Conservation (phyloP, 2,888 invertebrate species). For the Tenthredo notha region DNA sequence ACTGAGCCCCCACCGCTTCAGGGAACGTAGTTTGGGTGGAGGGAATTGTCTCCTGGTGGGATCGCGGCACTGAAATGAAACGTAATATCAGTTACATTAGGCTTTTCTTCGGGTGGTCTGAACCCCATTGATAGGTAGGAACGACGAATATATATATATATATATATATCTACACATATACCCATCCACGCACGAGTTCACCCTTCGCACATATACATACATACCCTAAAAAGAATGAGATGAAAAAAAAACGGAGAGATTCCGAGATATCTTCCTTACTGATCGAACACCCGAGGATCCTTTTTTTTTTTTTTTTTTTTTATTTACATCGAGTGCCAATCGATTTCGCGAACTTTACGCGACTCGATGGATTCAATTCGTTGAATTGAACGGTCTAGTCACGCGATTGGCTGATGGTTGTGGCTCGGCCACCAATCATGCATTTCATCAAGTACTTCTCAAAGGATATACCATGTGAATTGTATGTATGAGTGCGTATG, state of each 20-base stretch:
- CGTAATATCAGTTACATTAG: slow-evolving; percentile 54
- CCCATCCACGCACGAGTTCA: not conserved
- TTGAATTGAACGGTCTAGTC: slow-evolving; percentile 24
- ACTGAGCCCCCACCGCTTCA: slow-evolving; percentile 18
- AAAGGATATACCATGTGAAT: not conserved
- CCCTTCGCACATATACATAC: not conserved
- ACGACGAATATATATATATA: slow-evolving; percentile 8
- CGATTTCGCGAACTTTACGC: slow-evolving; percentile 42
- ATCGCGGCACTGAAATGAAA: slow-evolving; percentile 47
- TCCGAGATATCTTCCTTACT: slow-evolving; percentile 37
- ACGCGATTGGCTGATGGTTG: slow-evolving; percentile 19
- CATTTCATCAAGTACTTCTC: slow-evolving; percentile 2
- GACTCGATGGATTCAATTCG: slow-evolving; percentile 45
- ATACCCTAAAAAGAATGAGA: not conserved
- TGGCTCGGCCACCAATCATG: slow-evolving; percentile 1
- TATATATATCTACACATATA: not conserved
- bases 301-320: slow-evolving; percentile 50
- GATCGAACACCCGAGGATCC: slow-evolving; percentile 40
- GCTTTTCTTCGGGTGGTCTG: slow-evolving; percentile 48
- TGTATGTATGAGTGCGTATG: not conserved
- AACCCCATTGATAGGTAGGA: slow-evolving; percentile 47
- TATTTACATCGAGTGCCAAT: slow-evolving; percentile 46
- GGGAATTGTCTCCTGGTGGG: slow-evolving; percentile 47
- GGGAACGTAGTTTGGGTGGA: not conserved
- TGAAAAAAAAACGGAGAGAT: not conserved